Evolutionary conservation across 2,888 invertebrate genomes (phyloP), one percentile per base, ranked within the genome.

Genomic region (Pseudolycoriella hygida): DNA sequence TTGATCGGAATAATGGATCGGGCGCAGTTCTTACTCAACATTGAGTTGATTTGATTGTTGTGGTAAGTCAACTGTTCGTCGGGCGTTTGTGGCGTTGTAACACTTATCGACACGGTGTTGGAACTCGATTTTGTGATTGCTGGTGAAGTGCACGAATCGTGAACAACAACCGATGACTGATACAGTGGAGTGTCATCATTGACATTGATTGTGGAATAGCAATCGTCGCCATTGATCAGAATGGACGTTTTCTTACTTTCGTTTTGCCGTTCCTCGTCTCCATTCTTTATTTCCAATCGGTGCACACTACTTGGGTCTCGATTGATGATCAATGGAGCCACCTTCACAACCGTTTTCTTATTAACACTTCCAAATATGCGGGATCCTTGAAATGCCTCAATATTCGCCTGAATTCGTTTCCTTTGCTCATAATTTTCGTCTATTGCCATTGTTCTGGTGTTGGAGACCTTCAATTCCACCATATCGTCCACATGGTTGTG

Each of bases 151-250:
- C 10, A 19, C 2, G 11, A 67, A 58, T 77, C 75, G 55, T 76
- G 76, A 2, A 80, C 78, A 17, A 80, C 77, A 18, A 80, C 80
- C 1, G 80, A 80, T 20, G 80, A 80, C 52, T 80, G 74, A 60
- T 80, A 80, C 52, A 78, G 69, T 12, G 79, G 79, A 46, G 73
- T 72, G 55, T 80, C 76, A 55, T 71, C 75, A 53, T 70, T 76
- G 2, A 80, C 76, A 59, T 80, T 80, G 62, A 80, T 77, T 15
- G 80, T 80, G 41, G 79, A 80, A 56, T 80, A 84, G 64, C 72
- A 84, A 66, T 76, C 80, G 59, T 74, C 78, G 44, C 74, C 80
- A 58, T 69, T 80, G 56, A 82, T 82, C 69, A 80, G 68, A 54
- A 82, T 81, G 12, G 81, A 81, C 15, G 81, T 75, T 59, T 67